A percentile compares a stretch with the other conserved stretches of the same genome.
These are phyloP conservation scores for Dasyurus viverrinus DNA, from an alignment of 2,113 vertebrate species.

Conservation along the genomic window DNA sequence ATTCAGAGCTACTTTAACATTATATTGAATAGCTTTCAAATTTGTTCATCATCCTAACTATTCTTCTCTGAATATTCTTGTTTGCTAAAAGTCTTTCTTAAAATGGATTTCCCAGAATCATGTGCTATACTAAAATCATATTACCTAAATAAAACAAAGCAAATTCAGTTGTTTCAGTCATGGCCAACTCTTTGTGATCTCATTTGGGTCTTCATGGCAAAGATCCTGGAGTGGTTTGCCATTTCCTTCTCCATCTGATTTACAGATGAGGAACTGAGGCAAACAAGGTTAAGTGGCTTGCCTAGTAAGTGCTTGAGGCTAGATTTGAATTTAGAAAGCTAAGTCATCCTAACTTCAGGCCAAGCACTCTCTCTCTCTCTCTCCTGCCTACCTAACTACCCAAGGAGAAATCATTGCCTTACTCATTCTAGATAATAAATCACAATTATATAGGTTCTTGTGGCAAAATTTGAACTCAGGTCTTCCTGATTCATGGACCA, in stretches of 20 bases:
- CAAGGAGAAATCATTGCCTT: neutral
- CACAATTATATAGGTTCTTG: neutral
- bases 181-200: neutral
- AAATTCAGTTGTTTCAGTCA: neutral
- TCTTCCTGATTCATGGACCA: neutral
- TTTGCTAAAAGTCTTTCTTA: neutral
- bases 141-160: neutral
- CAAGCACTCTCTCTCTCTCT: no score
- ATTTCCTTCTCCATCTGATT: neutral
- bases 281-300: neutral
- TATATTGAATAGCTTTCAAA: neutral
- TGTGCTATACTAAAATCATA: neutral
- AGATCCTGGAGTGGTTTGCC: neutral
- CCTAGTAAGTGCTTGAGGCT: neutral
- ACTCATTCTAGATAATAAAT: neutral
- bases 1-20: neutral
- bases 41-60: neutral
- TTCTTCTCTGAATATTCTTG: neutral
- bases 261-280: neutral
- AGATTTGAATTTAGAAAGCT: neutral
- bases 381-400: neutral
- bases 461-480: neutral
- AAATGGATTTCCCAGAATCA: neutral
- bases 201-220: neutral
- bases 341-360: neutral